Evolutionary conservation across 2,888 invertebrate species (phyloP), one percentile per base, ranked within the genome.

Genomic region (Phragmatobia fuliginosa): DNA sequence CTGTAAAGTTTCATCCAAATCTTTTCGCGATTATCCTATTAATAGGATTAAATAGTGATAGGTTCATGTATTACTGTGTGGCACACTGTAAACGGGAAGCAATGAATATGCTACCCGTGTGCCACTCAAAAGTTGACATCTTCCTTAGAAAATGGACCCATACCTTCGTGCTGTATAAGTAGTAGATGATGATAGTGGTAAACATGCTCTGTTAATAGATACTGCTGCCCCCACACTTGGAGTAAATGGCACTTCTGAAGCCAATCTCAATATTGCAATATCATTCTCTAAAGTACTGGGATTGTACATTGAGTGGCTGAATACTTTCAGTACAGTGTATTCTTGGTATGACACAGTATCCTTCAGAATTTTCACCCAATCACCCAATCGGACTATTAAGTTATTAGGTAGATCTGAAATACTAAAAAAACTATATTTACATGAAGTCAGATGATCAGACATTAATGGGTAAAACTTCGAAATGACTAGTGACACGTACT

Each of bases 211-310:
- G 73, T 96, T 96, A n/a, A 97, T 95, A 0, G 96, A 96, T 1
- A 94, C 87, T 2, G 93, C 94, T 11, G 96, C 90, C 0, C 96
- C 95, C 21, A 73, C 76, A 28, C 79, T 74, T 2, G 95, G 93
- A 0, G 92, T 88, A 11, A 96, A 85, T 0, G 96, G 95, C 31
- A 97, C 96, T 0, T 96, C 84, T 0, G 94, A 84, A 78, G 96
- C 92, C 21, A 99, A 90, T 71, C 96, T 95, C 36, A 99, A 88
- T 1, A 99, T 95, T 1, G 98, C 98, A 52, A 99, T 95, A 87
- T 98, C 98, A 86, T 97, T 98, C 78, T 97, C 96, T 60, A 98
- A 94, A 75, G 97, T 98, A 68, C 94, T 95, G 0, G 96, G 90
- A 85, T 97, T 97, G 88, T 96, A 99, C 28, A 96, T 95, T 0